Percentiles rank a stretch among this genome's conserved stretches.
These are phyloP conservation scores for Hydrozoanthus gracilis DNA, from an alignment of 92 coral and sea anemone genomes.

Conservation along the genomic window DNA sequence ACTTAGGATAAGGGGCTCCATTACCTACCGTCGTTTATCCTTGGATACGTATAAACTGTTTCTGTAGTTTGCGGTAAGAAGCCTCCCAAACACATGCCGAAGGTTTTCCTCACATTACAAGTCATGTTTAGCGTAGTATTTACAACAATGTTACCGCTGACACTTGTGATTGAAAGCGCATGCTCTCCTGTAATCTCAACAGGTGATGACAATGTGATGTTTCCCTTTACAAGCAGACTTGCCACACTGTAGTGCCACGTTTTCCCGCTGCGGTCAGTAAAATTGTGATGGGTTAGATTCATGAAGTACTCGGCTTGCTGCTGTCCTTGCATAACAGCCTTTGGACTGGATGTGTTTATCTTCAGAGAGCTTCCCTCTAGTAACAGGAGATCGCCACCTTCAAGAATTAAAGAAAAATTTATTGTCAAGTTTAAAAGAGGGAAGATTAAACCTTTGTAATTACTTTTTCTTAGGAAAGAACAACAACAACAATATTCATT, in stretches of 20 bases:
- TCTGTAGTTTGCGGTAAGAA: background rate
- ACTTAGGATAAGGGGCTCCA: no score
- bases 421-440: background rate
- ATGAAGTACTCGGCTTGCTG: background rate
- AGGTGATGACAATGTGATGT: slow-evolving; percentile 24
- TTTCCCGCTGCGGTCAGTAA: background rate
- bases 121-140: slow-evolving; percentile 6
- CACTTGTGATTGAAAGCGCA: slow-evolving; percentile 4
- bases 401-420: background rate
- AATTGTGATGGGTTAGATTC: slow-evolving; percentile 14
- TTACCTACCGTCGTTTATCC: no score
- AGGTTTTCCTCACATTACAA: background rate
- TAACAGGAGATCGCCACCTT: background rate
- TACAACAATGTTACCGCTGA: slow-evolving; percentile 9
- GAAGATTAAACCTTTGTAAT: no score
- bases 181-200: slow-evolving; percentile 7
- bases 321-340: background rate
- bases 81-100: slow-evolving; percentile 27
- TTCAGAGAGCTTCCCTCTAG: background rate
- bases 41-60: no score
- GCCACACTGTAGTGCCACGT: slow-evolving; percentile 32
- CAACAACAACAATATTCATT: no score
- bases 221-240: background rate
- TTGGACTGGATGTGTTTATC: background rate
- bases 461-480: no score